phyloP scores from a whole-genome alignment of 2,888 invertebrate genomes.

The Anoplius nigerrimus region DNA sequence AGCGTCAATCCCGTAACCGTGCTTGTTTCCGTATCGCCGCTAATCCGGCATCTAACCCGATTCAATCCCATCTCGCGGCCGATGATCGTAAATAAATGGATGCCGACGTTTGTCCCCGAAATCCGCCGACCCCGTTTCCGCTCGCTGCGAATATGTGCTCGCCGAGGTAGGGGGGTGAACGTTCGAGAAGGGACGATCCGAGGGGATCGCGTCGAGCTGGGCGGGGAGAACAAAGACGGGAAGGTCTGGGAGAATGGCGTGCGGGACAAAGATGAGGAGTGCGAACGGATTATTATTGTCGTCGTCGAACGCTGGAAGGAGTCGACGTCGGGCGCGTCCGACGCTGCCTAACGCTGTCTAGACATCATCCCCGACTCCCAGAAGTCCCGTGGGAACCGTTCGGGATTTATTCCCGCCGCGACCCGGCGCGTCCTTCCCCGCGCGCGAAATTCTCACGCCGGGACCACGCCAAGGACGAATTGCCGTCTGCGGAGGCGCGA shows the following conservation, averaged over 20 bases:
- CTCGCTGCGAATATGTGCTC: constrained; percentile 1
- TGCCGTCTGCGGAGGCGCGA: too few species aligned
- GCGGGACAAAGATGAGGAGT: constrained; percentile 14
- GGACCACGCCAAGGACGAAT: neutral
- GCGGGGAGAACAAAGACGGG: too few species aligned
- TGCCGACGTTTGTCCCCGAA: too few species aligned
- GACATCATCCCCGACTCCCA: constrained; percentile 40
- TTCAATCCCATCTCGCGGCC: too few species aligned
- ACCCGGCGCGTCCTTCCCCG: constrained; percentile 2
- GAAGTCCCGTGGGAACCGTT: constrained; percentile 30
- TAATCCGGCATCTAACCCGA: too few species aligned
- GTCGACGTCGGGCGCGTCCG: constrained; percentile 31
- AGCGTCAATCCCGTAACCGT: too few species aligned
- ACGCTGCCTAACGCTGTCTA: constrained; percentile 47
- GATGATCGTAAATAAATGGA: too few species aligned
- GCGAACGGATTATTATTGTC: constrained; percentile 45
- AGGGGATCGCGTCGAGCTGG: too few species aligned
- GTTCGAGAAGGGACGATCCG: too few species aligned
- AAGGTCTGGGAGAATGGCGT: constrained; percentile 8
- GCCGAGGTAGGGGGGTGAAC: constrained; percentile 19
- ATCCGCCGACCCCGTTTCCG: too few species aligned
- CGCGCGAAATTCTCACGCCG: constrained; percentile 4
- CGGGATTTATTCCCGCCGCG: constrained; percentile 32
- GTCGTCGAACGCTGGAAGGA: constrained; percentile 38
- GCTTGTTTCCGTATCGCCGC: too few species aligned